Base-by-base conservation (phyloP, 2,888 invertebrate species). In the Chydorus sphaericus region DNA sequence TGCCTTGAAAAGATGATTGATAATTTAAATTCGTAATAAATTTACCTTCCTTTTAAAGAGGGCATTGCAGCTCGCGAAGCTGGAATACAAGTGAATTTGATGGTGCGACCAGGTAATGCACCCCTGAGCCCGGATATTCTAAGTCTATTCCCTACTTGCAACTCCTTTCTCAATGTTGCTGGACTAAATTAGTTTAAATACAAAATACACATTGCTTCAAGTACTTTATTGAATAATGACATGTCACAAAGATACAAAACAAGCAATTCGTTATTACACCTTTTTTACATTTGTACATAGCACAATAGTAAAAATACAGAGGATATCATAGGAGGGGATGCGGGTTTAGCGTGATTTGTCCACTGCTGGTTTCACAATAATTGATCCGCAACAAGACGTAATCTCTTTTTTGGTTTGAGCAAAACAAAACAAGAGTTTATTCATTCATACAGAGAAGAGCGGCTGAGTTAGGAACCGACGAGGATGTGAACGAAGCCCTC, bases 51-150 rank as follows among this genome's bases (percentile, higher is more conserved):
- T 59, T 56, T 69, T 70, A 50, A 75, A 89, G 93, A 94, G 73
- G 90, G 85, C 0, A 75, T 78, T 66, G 91, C 93, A 51, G 92
- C 93, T 0, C 76, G 76, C 44, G 69, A 74, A 31, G 84, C 88
- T 0, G 89, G 88, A 11, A 61, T 90, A 57, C 74, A 77, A 48
- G 74, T 79, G 11, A 75, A 78, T 4, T 68, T 94, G 28, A 78
- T 92, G 3, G 73, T 77, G 55, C 80, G 93, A 60, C 84, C 83
- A 60, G 92, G 89, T 54, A 91, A 92, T 69, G 78, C 76, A 0
- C 73, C 80, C 1, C 71, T 91, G 0, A 71, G 74, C 4, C 44
- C 18, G 23, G 56, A 54, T 18, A 48, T 29, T 18, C 20, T 57
- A 8, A 10, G 30, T 10, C n/a, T 20, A 29, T 49, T 49, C 20